Conservation (phyloP, 2,113 vertebrate genomes). For the Camelus bactrianus region DNA sequence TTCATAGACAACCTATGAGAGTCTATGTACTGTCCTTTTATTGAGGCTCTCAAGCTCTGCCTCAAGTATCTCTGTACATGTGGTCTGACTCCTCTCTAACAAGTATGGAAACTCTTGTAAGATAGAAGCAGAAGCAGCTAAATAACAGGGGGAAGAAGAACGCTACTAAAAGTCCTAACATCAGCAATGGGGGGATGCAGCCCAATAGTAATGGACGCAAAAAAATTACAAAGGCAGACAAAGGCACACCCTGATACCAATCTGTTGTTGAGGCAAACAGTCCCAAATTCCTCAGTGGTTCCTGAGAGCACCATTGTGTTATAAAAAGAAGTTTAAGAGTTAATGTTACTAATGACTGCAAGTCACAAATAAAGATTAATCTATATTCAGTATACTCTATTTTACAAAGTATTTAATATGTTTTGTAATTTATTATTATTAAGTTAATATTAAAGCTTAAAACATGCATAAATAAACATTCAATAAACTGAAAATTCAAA, state of each 20-base stretch:
- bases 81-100: neutral
- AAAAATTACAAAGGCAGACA: slow-evolving; percentile 11
- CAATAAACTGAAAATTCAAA: neutral
- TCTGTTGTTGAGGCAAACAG: neutral
- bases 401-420: slow-evolving; percentile 27
- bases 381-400: neutral
- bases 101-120: neutral
- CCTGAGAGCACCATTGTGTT: neutral
- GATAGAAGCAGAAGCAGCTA: neutral
- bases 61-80: neutral
- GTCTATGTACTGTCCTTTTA: neutral
- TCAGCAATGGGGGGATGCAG: neutral
- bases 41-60: neutral
- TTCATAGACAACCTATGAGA: neutral
- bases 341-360: neutral
- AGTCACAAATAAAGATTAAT: slow-evolving; percentile 2
- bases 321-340: neutral
- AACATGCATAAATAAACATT: neutral
- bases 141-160: neutral
- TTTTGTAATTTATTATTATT: neutral
- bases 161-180: neutral
- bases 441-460: slow-evolving; percentile 9
- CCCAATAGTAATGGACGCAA: neutral
- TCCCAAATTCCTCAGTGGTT: slow-evolving; percentile 10
- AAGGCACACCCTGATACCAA: neutral